Percentiles rank a stretch among this genome's conserved stretches.
Conservation (phyloP, 2,888 invertebrate species). For the Orchestes rusci region DNA sequence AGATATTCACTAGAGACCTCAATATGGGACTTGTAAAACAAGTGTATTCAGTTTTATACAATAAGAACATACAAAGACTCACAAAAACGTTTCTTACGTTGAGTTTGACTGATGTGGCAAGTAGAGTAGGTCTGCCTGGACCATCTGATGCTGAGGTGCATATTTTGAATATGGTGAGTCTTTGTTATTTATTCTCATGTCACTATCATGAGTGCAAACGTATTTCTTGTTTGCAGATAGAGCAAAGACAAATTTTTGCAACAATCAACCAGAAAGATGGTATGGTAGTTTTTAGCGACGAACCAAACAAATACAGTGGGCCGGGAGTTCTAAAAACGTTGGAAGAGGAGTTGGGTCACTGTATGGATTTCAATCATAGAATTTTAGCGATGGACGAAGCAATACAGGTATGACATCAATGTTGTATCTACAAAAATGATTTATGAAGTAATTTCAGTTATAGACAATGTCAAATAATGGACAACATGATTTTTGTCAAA, state of each 20-base stretch:
- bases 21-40: conserved; percentile 75
- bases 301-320: conserved; percentile 91
- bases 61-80: conserved; percentile 92
- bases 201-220: background rate
- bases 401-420: conserved; percentile 51
- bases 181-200: background rate
- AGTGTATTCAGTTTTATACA: conserved; percentile 83
- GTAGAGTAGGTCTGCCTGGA: conserved; percentile 76
- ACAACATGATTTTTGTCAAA: too few relatives aligned
- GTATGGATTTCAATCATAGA: conserved; percentile 82
- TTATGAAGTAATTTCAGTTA: too few relatives aligned
- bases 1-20: conserved; percentile 66
- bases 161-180: conserved; percentile 85
- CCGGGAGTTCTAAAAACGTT: conserved; percentile 79
- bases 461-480: too few relatives aligned
- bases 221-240: conserved; percentile 59
- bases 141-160: conserved; percentile 88
- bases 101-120: conserved; percentile 82
- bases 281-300: conserved; percentile 94
- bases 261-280: conserved; percentile 97
- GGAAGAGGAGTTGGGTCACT: conserved; percentile 78
- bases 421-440: background rate
- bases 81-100: conserved; percentile 91
- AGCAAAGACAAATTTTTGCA: conserved; percentile 94
- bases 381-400: conserved; percentile 92